Conservation (phyloP, 2,888 invertebrate species). For the Drosophila ustulata region DNA sequence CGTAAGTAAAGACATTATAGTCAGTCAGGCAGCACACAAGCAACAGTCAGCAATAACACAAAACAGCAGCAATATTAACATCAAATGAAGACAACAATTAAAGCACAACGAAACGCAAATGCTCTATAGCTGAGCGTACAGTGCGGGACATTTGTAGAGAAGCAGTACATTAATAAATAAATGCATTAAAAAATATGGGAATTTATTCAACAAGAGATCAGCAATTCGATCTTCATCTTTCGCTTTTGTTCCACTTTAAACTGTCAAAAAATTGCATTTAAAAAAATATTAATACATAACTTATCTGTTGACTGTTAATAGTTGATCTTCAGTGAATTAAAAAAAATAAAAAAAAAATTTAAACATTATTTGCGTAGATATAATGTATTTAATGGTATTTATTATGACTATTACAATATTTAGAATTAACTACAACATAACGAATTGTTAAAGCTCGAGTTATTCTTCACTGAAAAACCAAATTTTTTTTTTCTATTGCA, state of each 20-base stretch:
- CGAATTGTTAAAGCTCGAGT: too few relatives aligned
- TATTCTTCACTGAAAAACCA: too few relatives aligned
- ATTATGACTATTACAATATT: too few relatives aligned
- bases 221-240: neutral
- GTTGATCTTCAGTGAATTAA: too few relatives aligned
- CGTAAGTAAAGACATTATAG: constrained; percentile 72
- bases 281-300: too few relatives aligned
- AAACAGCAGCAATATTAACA: constrained; percentile 50
- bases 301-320: too few relatives aligned
- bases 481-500: too few relatives aligned
- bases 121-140: constrained; percentile 20
- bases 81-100: constrained; percentile 9
- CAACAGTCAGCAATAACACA: constrained; percentile 33
- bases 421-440: too few relatives aligned
- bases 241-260: neutral
- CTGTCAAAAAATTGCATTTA: too few relatives aligned
- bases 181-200: neutral
- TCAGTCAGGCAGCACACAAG: constrained; percentile 41
- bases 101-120: constrained; percentile 33
- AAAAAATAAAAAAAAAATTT: too few relatives aligned
- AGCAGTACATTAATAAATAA: neutral
- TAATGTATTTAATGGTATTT: too few relatives aligned
- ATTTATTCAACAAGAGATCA: neutral
- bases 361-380: too few relatives aligned
- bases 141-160: neutral